Base-by-base conservation (phyloP, 2,797 vertebrate species). In the Siniperca scherzeri region DNA sequence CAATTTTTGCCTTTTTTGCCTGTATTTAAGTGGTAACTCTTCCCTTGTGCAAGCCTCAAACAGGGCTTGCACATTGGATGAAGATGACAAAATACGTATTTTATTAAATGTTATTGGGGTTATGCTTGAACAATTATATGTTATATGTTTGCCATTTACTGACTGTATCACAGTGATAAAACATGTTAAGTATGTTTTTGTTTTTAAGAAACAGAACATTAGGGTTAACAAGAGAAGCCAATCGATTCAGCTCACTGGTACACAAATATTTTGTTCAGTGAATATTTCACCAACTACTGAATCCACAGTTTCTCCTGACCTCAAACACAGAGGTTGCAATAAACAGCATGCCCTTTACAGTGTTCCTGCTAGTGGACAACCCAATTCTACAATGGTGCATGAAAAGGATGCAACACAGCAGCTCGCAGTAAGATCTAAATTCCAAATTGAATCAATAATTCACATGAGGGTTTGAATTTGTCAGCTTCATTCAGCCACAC, bases 371-470 rank as follows among this genome's bases (percentile, higher is more conserved):
- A 3, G 14, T 33, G 27, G 38, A 52, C 62, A 50, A 50, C 14
- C n/a, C 25, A 21, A 3, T 14, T 55, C 21, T 44, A 70, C 52
- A 21, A 12, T 4, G 14, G 7, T 56, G 53, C 48, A 53, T 60
- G 36, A 59, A 64, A 27, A 59, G n/a, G 44, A 50, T 52, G 11
- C 30, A 38, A 27, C 44, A 11, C n/a, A 50, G 74, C 36, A 66
- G 50, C 65, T 66, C 3, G 1, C 65, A 44, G n/a, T 21, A 4
- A 33, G 25, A 66, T 61, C 36, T 44, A 8, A 78, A 62, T 62
- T 75, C 33, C 21, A 57, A 30, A 62, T 30, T 38, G 56, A 69
- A 64, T 86, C 22, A 76, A 50, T 81, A 66, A 85, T 78, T 78
- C 25, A 85, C 17, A 65, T 3, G 19, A 46, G n/a, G 44, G 56